Conservation (phyloP, 2,113 vertebrate genomes). For the Riparia riparia region DNA sequence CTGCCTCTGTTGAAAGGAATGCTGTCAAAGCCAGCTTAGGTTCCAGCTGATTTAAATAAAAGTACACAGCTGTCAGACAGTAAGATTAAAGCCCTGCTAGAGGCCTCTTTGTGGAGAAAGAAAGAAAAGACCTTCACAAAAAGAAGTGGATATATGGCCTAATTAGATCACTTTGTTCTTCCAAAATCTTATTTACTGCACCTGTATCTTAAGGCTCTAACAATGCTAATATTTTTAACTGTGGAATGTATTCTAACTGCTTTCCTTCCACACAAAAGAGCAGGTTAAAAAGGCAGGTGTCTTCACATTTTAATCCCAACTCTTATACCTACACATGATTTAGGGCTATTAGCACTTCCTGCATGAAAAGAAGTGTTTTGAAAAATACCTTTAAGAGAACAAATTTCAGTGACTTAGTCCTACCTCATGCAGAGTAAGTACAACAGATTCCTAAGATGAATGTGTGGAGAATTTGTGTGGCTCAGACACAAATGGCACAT, state of each 20-base stretch:
- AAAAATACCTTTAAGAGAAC: background rate
- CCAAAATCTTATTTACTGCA: background rate
- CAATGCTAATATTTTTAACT: background rate
- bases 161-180: conserved; percentile 30
- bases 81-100: conserved; percentile 27
- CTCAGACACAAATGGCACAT: background rate
- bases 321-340: background rate
- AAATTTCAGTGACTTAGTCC: background rate
- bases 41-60: conserved; percentile 71
- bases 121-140: conserved; percentile 19
- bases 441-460: background rate
- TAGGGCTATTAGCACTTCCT: background rate
- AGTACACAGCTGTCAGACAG: conserved; percentile 61
- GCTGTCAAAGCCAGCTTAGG: conserved; percentile 59
- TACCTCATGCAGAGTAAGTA: background rate
- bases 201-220: background rate
- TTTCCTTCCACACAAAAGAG: background rate
- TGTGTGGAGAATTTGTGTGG: background rate
- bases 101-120: background rate
- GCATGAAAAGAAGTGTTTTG: background rate
- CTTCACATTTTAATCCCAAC: background rate
- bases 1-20: conserved; percentile 65
- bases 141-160: background rate
- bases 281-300: background rate
- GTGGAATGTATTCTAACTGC: background rate